Base-by-base conservation (phyloP, 2,797 vertebrate species). In the Choloepus didactylus region DNA sequence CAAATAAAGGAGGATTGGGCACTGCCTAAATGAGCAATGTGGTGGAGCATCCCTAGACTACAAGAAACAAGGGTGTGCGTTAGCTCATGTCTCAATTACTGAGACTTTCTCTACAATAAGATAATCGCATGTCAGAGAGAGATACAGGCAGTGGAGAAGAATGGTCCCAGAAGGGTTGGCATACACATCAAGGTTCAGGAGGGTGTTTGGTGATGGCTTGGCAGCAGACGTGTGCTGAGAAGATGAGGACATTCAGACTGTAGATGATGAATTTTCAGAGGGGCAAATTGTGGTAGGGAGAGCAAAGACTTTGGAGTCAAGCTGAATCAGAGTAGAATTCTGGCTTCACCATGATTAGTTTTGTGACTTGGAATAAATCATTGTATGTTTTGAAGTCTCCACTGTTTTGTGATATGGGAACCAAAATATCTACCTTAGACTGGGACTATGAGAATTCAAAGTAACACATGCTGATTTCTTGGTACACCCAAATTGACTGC, bases 361-460 rank as follows among this genome's bases (percentile, higher is more conserved):
- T 70, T 90, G 21, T n/a, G 19, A 70, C 35, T 79, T 84, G 18
- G 11, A 84, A 90, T 60, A 93, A 87, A 90, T 77, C n/a, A 60
- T 7, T 75, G 1, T 4, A 41, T 25, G 31, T 81, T 84, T 77
- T 19, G 35, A 25, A 67, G 44, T 62, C 15, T 54, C n/a, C 49
- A 38, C 62, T 91, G 15, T 76, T 87, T 89, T 88, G 11, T 70
- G 49, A 56, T 23, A 89, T 66, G 66, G 18, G 4, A 96, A 91
- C 89, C 41, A 84, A 60, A 60, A 29, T 66, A 85, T 90, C 35
- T 85, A 54, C 38, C 46, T 94, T 82, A 54, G 7, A 56, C 9
- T 66, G 9, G 44, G 12, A 70, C 49, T 54, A n/a, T 38, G 5
- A 85, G 0, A 6, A 86, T 72, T 92, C n/a, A 72, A 56, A 3